Base-by-base conservation (phyloP, 64 coral and sea anemone species). In the Cladopsammia gracilis region DNA sequence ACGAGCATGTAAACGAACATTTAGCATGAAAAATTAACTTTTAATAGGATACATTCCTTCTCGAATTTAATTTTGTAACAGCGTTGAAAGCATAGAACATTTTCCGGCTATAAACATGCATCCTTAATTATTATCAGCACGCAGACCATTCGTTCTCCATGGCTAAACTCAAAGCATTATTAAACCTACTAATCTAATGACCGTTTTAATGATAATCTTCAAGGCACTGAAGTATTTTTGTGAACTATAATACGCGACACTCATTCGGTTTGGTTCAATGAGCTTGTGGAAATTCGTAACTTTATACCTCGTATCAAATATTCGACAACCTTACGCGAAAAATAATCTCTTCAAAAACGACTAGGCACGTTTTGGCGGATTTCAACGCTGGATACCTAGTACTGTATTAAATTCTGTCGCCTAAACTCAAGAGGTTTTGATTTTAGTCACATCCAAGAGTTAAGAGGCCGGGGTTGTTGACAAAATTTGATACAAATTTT, bases 201-300 rank as follows among this genome's bases (percentile, higher is more conserved):
- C 16, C 0, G 8, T 22, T 23, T 76, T 76, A 76, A 52, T 53
- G 48, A 76, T 76, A 14, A 75, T 75, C 44, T 51, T 50, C 19
- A 51, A 75, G 49, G 73, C 45, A 75, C 47, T 45, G 34, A 48
- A 74, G 45, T 74, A 48, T 20, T 18, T 25, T 48, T 25, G 3
- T 34, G 34, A 34, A 6, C 3, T 13, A 56, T 19, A 74, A 74
- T 47, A 15, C 14, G 6, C 43, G 45, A 22, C 48, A 52, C 18
- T 64, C 61, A 64, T 14, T 34, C 2, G 34, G 54, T 13, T 10
- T 20, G 18, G 10, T 76, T 6, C 3, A 23, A n/a, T 2, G 9
- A 76, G 23, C 74, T 46, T 76, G 71, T 76, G 20, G 47, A 76
- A 18, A 76, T 76, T 16, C 46, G 47, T 48, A 76, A 76, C 46